Evolutionary conservation across 2,113 vertebrate genomes (phyloP).

Genomic region (Gorilla gorilla): DNA sequence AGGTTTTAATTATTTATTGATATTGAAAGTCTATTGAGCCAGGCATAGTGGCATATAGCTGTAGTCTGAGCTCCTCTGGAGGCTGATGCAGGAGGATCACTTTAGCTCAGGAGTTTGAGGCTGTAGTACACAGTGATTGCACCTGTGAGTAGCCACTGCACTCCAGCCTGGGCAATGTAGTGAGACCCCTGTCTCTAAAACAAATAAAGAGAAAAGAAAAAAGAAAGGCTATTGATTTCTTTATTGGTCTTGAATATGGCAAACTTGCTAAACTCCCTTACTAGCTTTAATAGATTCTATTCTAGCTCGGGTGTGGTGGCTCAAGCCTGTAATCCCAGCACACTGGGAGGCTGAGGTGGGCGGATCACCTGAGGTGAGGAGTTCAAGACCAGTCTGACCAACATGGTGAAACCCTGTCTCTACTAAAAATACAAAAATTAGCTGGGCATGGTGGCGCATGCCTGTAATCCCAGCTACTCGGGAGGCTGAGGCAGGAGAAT

Average conservation of each 20-base stretch:
- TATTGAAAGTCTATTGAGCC: not conserved
- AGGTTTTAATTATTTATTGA: conserved; percentile 20
- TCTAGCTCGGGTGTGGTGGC: not conserved
- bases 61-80: not conserved
- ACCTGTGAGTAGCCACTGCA: not conserved
- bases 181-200: not conserved
- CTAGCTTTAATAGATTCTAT: not conserved
- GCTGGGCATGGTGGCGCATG: too few relatives aligned
- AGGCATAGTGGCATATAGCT: not conserved
- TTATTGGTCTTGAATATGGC: not conserved
- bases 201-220: not conserved
- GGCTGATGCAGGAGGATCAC: not conserved
- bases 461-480: too few relatives aligned
- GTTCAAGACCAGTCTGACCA: too few relatives aligned
- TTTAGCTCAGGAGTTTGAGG: not conserved
- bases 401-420: too few relatives aligned
- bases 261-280: conserved; percentile 7
- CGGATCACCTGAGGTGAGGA: too few relatives aligned
- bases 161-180: not conserved
- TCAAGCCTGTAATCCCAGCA: too few relatives aligned
- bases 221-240: not conserved
- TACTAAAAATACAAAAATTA: too few relatives aligned
- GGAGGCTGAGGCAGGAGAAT: too few relatives aligned
- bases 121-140: not conserved
- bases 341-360: too few relatives aligned